Percentiles rank a stretch among this genome's conserved stretches.
Evolutionary conservation across 2,797 vertebrate genomes (phyloP).

Genomic region (Bradypus variegatus): DNA sequence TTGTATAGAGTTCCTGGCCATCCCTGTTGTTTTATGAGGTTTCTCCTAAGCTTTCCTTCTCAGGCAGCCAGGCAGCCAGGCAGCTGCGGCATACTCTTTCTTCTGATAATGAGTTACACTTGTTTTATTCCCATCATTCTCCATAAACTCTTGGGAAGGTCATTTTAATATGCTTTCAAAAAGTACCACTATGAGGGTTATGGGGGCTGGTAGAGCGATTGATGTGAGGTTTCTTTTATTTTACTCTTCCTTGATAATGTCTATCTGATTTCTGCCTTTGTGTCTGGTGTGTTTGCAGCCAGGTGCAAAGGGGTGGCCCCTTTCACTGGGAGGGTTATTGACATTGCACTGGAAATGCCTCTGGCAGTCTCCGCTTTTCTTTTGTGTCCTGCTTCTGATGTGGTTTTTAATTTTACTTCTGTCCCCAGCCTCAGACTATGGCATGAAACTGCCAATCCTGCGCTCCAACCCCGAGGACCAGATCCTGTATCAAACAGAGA

Average conservation of each 20-base stretch:
- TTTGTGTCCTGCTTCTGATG: constrained; percentile 40
- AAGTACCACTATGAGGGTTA: not conserved
- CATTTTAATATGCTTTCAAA: not conserved
- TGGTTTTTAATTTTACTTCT: constrained; percentile 23
- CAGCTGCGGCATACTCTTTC: not conserved
- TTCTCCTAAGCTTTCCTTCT: not conserved
- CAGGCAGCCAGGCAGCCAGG: not conserved
- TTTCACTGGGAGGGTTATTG: not conserved
- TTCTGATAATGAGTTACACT: constrained; percentile 15
- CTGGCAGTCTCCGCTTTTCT: not conserved
- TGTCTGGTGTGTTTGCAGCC: constrained; percentile 25
- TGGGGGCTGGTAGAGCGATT: not conserved
- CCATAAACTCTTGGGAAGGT: not conserved
- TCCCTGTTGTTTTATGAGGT: not conserved
- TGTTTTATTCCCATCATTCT: not conserved
- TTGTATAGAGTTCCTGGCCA: not conserved
- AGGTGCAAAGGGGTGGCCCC: not conserved
- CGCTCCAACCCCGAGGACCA: constrained; percentile 94
- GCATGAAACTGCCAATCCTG: constrained; percentile 94
- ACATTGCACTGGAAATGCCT: not conserved
- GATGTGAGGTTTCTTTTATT: constrained; percentile 1
- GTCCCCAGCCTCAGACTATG: constrained; percentile 91
- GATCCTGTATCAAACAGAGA: constrained; percentile 96
- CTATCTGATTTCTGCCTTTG: constrained; percentile 12
- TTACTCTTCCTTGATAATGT: not conserved